Evolutionary conservation across 2,888 invertebrate genomes (phyloP).

Genomic region (Caenorhabditis uteleia): DNA sequence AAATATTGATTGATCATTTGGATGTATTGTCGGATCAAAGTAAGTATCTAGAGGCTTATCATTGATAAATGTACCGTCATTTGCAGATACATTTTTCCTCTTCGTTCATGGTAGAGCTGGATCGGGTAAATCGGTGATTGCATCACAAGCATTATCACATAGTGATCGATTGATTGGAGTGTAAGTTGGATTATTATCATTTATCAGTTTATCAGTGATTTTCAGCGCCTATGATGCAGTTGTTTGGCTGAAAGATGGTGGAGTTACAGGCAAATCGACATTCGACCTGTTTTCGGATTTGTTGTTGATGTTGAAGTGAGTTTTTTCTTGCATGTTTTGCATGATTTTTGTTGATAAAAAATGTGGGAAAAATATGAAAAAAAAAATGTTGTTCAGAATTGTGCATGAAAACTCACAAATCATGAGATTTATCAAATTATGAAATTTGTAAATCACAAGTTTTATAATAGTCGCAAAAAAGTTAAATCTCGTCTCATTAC

Average conservation of each 20-base stretch:
- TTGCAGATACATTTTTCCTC: constrained; percentile 35
- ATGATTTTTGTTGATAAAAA: not conserved
- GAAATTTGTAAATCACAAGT: too few relatives aligned
- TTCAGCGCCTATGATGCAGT: constrained; percentile 21
- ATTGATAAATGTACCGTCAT: too few relatives aligned
- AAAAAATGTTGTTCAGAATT: too few relatives aligned
- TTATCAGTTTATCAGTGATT: constrained; percentile 1
- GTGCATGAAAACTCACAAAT: too few relatives aligned
- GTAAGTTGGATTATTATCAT: constrained; percentile 10
- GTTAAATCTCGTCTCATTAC: too few relatives aligned
- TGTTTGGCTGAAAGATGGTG: constrained; percentile 30
- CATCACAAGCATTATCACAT: constrained; percentile 21
- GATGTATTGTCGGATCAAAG: constrained; percentile 16
- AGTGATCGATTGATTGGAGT: constrained; percentile 30
- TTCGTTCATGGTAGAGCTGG: constrained; percentile 42
- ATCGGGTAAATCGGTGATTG: constrained; percentile 37
- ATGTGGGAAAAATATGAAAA: too few relatives aligned
- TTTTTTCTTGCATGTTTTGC: not conserved
- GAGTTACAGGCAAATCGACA: constrained; percentile 6
- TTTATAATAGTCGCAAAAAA: too few relatives aligned
- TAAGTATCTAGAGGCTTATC: too few relatives aligned
- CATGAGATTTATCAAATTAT: too few relatives aligned
- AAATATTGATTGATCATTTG: constrained; percentile 9
- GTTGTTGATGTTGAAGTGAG: constrained; percentile 40
- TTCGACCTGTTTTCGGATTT: constrained; percentile 40